Conservation (phyloP, 2,888 invertebrate genomes). For the Slavum lentiscoides region DNA sequence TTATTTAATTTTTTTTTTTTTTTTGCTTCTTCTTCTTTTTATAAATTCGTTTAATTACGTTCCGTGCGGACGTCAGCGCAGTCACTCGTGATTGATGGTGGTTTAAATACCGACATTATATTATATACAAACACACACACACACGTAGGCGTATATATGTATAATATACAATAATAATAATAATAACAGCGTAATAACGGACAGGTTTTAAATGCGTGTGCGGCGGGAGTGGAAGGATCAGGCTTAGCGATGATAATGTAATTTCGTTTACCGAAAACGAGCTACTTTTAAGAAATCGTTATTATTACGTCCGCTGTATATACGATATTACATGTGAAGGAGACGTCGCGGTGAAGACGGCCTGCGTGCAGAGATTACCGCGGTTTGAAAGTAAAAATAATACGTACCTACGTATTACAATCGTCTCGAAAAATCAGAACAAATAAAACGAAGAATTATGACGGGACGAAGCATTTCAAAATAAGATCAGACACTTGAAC, state of each 20-base stretch:
- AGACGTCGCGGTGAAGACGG: too few relatives aligned
- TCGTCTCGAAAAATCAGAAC: too few relatives aligned
- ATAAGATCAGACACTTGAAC: too few relatives aligned
- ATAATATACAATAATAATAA: neutral
- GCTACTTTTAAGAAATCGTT: neutral
- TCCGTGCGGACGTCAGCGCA: neutral
- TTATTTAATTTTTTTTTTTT: neutral
- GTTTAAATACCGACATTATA: conserved; percentile 20
- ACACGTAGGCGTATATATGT: too few relatives aligned
- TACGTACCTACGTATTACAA: too few relatives aligned
- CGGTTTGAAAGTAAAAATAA: too few relatives aligned
- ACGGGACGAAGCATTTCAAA: too few relatives aligned
- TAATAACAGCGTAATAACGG: neutral
- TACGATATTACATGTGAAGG: too few relatives aligned
- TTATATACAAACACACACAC: neutral
- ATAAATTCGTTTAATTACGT: conserved; percentile 28
- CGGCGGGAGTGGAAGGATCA: neutral
- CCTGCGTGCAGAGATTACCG: too few relatives aligned
- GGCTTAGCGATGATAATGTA: neutral
- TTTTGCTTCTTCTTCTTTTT: too few relatives aligned
- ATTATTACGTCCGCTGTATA: too few relatives aligned
- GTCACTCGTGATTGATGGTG: conserved; percentile 14
- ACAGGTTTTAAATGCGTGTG: neutral
- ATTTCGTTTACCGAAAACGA: neutral
- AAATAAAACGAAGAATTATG: too few relatives aligned